A percentile compares a stretch with the other conserved stretches of the same genome.
Conservation (phyloP, 2,797 vertebrate species). For the Moxostoma hubbsi region DNA sequence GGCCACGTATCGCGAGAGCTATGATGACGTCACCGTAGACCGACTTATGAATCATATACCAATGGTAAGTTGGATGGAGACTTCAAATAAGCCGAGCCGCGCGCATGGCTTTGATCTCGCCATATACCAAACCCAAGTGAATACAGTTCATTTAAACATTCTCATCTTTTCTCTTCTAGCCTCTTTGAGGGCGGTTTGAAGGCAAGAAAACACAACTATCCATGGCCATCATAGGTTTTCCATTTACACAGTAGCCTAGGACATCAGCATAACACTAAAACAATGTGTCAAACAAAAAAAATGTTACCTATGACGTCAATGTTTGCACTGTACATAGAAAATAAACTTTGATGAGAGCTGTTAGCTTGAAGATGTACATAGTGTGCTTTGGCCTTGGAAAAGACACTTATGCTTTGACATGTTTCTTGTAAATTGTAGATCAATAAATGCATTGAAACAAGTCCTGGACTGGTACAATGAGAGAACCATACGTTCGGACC, state of each 20-base stretch:
- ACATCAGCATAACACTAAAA: constrained; percentile 75
- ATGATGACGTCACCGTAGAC: constrained; percentile 81
- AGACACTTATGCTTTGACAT: constrained; percentile 73
- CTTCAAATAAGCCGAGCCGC: not conserved
- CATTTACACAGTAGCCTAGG: constrained; percentile 81
- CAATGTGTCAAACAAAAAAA: constrained; percentile 74
- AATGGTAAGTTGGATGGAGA: constrained; percentile 77
- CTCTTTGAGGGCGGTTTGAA: constrained; percentile 79
- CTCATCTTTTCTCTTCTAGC: constrained; percentile 75
- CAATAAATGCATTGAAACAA: constrained; percentile 81
- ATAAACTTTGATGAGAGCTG: constrained; percentile 74
- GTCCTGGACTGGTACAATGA: constrained; percentile 61
- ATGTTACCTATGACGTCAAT: constrained; percentile 83
- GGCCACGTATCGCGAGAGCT: constrained; percentile 85
- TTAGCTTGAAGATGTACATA: constrained; percentile 62
- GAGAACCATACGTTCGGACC: constrained; percentile 65
- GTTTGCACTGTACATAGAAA: constrained; percentile 89
- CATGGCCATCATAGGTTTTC: constrained; percentile 79
- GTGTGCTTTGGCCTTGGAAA: constrained; percentile 67
- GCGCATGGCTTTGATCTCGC: not conserved
- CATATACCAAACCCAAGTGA: not conserved
- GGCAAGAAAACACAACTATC: constrained; percentile 69
- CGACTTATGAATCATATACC: constrained; percentile 85
- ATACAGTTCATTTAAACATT: not conserved
- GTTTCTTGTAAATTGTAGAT: constrained; percentile 80